A percentile compares a stretch with the other conserved stretches of the same genome.
phyloP scores from a whole-genome alignment of 2,888 invertebrate genomes.

The Brassicogethes aeneus region DNA sequence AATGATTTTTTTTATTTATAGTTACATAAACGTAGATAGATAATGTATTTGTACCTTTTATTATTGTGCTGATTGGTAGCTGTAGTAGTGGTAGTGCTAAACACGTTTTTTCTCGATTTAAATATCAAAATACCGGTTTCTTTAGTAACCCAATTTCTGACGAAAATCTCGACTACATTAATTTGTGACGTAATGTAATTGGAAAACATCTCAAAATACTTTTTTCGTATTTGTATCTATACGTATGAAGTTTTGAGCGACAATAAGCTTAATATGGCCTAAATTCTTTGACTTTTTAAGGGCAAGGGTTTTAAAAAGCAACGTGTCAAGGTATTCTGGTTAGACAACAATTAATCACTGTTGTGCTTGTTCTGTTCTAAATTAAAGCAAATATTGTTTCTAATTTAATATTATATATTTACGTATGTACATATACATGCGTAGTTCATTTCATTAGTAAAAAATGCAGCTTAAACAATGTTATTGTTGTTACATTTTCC shows the following conservation, averaged over 20 bases:
- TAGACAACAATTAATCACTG: neutral
- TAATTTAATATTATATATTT: neutral
- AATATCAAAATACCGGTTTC: neutral
- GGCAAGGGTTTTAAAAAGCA: neutral
- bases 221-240: no score
- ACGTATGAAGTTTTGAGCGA: no score
- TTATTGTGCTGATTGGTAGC: no score
- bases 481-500: no score
- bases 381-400: neutral
- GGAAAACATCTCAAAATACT: no score
- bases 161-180: neutral
- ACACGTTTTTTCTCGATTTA: neutral
- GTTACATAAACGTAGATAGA: neutral
- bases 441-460: no score
- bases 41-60: no score
- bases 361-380: neutral
- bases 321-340: neutral
- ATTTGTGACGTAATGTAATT: no score
- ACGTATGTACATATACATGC: no score
- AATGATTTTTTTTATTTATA: neutral
- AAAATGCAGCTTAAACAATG: no score
- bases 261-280: neutral
- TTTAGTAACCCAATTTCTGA: neutral
- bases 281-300: neutral
- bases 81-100: neutral